Base-by-base conservation (phyloP, 2,888 invertebrate genomes). In the Andrena hattorfiana region DNA sequence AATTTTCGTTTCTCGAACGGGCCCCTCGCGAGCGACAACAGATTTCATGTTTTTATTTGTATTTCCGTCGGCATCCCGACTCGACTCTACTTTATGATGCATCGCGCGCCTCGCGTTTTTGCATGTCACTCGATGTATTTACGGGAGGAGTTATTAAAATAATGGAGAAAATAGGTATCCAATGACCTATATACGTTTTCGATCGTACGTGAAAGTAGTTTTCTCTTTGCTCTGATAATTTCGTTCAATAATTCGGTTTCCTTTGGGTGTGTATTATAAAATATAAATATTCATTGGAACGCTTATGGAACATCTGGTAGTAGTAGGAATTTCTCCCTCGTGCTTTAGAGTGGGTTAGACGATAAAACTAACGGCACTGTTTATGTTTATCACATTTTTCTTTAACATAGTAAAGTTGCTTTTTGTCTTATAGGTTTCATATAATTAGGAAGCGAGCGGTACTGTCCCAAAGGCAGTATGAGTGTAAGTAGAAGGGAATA, bases 401-500 rank as follows among this genome's bases (percentile, higher is more conserved):
- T 20, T 5, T 7, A n/a, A 32, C 4, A 6, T 20, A 64, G 10
- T 30, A 63, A 63, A 67, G 23, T 60, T 13, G 8, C 4, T 62
- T 75, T 59, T 75, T 67, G 10, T 6, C 35, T 85, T 79, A 0
- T 51, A 86, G 86, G 74, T 86, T 68, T 82, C 51, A 20, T 42
- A 83, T 63, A 71, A 82, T 56, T 85, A 64, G 69, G 6, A 77
- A 77, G 48, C 20, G 68, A 72, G 60, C 1, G 2, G 30, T 59
- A 69, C 30, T 62, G 42, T 82, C 59, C 23, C 28, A 20, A 51
- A 77, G 60, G 30, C 73, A 77, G 60, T 69, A 87, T 88, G 86
- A 87, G 76, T 48, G 87, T 87, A 70, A 87, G 87, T 87, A 67
- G 6, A 72, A 54, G 16, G 42, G 48, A 7, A 1, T 16, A 1